phyloP scores from a whole-genome alignment of 2,113 vertebrate species.

The Brachyhypopomus occidentalis region DNA sequence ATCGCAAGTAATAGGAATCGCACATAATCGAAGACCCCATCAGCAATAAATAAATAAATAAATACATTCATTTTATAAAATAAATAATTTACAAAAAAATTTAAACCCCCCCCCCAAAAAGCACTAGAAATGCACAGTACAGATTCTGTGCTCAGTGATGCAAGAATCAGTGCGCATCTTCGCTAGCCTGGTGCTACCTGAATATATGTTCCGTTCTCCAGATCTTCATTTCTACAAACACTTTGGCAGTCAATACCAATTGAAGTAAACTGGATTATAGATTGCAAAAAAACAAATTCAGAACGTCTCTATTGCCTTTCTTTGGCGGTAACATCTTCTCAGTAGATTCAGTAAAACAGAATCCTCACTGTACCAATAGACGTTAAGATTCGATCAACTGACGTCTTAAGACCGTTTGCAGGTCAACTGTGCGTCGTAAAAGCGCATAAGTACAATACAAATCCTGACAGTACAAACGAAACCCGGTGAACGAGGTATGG shows the following conservation, averaged over 20 bases:
- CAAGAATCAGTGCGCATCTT: background rate
- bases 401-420: background rate
- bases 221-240: slow-evolving; percentile 70
- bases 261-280: slow-evolving; percentile 19
- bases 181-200: slow-evolving; percentile 61
- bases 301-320: slow-evolving; percentile 1
- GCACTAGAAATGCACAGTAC: too few species aligned
- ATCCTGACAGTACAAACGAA: too few species aligned
- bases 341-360: background rate
- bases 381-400: background rate
- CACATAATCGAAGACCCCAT: too few species aligned
- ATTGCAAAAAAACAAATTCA: background rate
- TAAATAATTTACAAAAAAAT: too few species aligned
- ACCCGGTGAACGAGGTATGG: too few species aligned
- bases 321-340: slow-evolving; percentile 35
- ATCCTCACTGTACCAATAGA: slow-evolving; percentile 42
- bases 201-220: slow-evolving; percentile 82
- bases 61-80: too few species aligned
- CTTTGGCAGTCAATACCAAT: background rate
- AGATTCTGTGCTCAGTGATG: too few species aligned
- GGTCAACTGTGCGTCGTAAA: slow-evolving; percentile 35
- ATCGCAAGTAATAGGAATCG: too few species aligned
- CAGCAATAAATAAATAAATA: too few species aligned
- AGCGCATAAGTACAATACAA: background rate
- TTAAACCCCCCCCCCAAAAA: too few species aligned